Conservation (phyloP, 2,797 vertebrate genomes). For the Borostomias antarcticus region DNA sequence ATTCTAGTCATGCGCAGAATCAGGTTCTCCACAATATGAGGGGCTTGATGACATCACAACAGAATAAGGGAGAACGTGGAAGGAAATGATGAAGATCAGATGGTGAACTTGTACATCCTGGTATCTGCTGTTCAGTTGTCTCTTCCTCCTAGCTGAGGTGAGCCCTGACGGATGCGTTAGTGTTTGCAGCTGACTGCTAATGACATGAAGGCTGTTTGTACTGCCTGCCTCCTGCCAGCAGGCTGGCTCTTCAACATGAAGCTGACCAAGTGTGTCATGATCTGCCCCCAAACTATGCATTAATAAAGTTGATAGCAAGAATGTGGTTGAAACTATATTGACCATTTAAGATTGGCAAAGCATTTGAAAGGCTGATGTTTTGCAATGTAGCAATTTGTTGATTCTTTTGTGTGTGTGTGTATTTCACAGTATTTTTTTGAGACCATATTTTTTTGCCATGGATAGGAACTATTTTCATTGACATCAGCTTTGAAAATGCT, state of each 20-base stretch:
- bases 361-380: not conserved
- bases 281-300: constrained; percentile 43
- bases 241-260: constrained; percentile 27
- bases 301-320: constrained; percentile 3
- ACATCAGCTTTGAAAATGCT: too few species aligned
- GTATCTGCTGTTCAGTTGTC: not conserved
- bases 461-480: too few species aligned
- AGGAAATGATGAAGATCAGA: not conserved
- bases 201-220: constrained; percentile 56
- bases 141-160: not conserved
- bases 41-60: constrained; percentile 17
- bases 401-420: not conserved
- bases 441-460: not conserved
- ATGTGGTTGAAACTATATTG: constrained; percentile 1
- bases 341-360: constrained; percentile 4
- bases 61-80: not conserved
- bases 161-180: not conserved
- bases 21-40: constrained; percentile 5
- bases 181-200: constrained; percentile 14
- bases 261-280: constrained; percentile 39
- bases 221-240: constrained; percentile 14
- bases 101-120: not conserved
- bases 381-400: not conserved
- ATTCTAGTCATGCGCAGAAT: too few species aligned
- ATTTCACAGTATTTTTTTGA: not conserved